phyloP scores from a whole-genome alignment of 2,113 vertebrate species.

The Trinectes maculatus region DNA sequence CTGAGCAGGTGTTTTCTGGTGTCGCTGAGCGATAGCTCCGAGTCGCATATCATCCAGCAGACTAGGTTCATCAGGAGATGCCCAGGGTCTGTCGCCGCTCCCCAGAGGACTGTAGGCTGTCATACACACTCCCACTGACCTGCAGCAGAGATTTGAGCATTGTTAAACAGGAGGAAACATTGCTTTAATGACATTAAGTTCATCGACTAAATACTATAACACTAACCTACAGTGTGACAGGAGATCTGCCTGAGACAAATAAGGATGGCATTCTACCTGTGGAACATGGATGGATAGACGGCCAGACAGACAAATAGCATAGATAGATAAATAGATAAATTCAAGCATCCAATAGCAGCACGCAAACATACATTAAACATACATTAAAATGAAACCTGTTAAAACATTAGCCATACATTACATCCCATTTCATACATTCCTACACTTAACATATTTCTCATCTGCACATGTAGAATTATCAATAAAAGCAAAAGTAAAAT shows the following conservation, averaged over 20 bases:
- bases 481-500: background rate
- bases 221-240: constrained; percentile 76
- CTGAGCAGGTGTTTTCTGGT: constrained; percentile 77
- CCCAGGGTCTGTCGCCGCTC: constrained; percentile 81
- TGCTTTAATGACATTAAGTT: background rate
- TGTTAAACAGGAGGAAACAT: background rate
- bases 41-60: constrained; percentile 75
- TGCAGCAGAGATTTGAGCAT: constrained; percentile 7
- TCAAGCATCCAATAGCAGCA: no score
- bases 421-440: no score
- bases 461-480: no score
- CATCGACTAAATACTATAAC: background rate
- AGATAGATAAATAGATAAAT: no score
- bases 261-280: constrained; percentile 83
- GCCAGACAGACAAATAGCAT: no score
- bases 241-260: constrained; percentile 75
- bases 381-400: no score
- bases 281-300: background rate
- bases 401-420: no score
- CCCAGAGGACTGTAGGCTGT: constrained; percentile 84
- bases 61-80: constrained; percentile 65
- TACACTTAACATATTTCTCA: background rate
- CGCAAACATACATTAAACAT: no score
- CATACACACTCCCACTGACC: constrained; percentile 68
- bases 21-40: constrained; percentile 55